Conservation (phyloP, 1,140 invertebrate species). For the Andrena cerasifolii region DNA sequence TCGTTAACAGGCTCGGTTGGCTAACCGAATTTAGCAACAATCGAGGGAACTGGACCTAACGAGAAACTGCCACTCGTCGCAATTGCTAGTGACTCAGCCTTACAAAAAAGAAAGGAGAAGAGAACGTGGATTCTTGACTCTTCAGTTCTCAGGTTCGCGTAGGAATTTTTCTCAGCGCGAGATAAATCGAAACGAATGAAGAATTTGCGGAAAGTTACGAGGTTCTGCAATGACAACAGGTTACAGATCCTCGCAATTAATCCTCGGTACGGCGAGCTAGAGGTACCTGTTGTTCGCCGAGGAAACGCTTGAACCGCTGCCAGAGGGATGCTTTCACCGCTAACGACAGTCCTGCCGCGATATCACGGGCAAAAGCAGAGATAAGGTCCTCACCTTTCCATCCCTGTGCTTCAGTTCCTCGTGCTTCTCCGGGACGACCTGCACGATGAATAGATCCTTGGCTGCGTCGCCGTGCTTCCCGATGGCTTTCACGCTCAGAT, state of each 20-base stretch:
- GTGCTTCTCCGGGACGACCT: slow-evolving; percentile 81
- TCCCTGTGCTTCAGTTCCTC: slow-evolving; percentile 73
- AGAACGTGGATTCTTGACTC: not conserved
- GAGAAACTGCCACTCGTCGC: not conserved
- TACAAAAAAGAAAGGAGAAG: not conserved
- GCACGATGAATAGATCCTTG: slow-evolving; percentile 83
- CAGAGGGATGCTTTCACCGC: slow-evolving; percentile 42
- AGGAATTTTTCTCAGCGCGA: too few species aligned
- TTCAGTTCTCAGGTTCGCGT: not conserved
- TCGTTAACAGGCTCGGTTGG: slow-evolving; percentile 24
- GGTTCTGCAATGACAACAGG: slow-evolving; percentile 19
- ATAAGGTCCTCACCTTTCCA: slow-evolving; percentile 69
- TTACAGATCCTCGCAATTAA: slow-evolving; percentile 19
- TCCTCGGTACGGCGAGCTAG: not conserved
- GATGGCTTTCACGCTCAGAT: slow-evolving; percentile 81
- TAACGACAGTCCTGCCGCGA: slow-evolving; percentile 45
- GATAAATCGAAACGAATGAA: too few species aligned
- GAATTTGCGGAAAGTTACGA: not conserved
- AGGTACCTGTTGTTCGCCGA: slow-evolving; percentile 58
- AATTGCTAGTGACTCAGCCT: not conserved
- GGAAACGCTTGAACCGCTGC: slow-evolving; percentile 59
- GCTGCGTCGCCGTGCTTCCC: slow-evolving; percentile 76
- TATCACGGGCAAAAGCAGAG: not conserved
- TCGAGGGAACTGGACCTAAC: not conserved
- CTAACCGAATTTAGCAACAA: slow-evolving; percentile 17